Percentiles rank a stretch among this genome's conserved stretches.
These are phyloP conservation scores for Ibidorhyncha struthersii DNA, from an alignment of 2,113 vertebrate species.

Conservation along the genomic window DNA sequence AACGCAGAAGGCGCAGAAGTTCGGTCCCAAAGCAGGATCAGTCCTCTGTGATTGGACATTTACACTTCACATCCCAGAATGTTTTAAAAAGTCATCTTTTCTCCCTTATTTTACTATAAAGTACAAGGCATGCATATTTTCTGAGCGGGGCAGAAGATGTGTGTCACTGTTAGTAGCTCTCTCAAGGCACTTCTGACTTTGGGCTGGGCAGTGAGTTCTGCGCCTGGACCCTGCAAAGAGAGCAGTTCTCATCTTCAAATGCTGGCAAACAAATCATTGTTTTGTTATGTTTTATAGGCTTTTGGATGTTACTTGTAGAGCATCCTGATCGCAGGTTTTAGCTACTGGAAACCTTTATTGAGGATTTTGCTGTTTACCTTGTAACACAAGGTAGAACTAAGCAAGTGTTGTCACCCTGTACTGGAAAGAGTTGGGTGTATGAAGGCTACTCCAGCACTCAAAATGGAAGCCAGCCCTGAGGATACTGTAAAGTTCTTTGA, in stretches of 20 bases:
- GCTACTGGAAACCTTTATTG: background rate
- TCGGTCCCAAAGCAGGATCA: background rate
- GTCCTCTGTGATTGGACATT: background rate
- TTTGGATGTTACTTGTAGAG: background rate
- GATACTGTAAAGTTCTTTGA: background rate
- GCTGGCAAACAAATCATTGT: background rate
- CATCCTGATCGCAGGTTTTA: background rate
- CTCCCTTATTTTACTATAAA: background rate
- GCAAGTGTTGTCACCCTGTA: background rate
- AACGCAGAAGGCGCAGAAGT: background rate
- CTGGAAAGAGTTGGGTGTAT: background rate
- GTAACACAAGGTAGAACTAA: background rate
- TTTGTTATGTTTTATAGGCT: background rate
- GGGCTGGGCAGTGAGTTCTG: background rate
- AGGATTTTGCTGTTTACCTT: background rate
- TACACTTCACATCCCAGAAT: background rate
- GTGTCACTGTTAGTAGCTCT: background rate
- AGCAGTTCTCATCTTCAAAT: background rate
- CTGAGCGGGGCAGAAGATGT: background rate
- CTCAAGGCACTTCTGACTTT: background rate
- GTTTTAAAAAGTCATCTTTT: background rate
- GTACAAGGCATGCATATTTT: background rate
- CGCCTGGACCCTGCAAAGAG: background rate
- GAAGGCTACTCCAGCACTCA: background rate
- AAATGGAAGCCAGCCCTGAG: background rate